Evolutionary conservation across 2,797 vertebrate genomes (phyloP), one percentile per base, ranked within the genome.

Genomic region (Echiichthys vipera): DNA sequence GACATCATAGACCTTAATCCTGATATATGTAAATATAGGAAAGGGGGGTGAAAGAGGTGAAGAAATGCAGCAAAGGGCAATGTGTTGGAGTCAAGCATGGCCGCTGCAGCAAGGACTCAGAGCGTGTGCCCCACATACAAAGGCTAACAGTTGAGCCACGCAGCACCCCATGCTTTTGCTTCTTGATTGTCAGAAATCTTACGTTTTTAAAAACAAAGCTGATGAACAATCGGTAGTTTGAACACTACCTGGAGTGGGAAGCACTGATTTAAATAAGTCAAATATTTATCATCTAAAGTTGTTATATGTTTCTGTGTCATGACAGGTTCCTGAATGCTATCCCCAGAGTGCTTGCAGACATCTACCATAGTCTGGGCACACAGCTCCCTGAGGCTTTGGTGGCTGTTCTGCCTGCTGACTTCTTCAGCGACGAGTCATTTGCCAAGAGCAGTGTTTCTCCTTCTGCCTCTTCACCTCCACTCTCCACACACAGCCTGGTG

Each of bases 401-500:
- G 34, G 92, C 92, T 3, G 89, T 95, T 65, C 94, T 99, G 74
- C 98, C 98, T 24, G 58, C 94, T 20, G 97, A 97, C 79, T 97
- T 98, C 91, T 96, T 98, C 88, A 97, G 97, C 15, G 98, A 99
- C 34, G 97, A 99, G 29, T 98, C 97, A 0, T 7, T 97, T 55
- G 84, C 93, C 47, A 94, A 95, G 72, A 95, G 96, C 71, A 95
- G 95, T 46, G 84, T 92, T 67, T 96, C 95, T 29, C 93, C 96
- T 2, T 87, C 88, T 1, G 67, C 45, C 15, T 82, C 89, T 64
- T 94, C 93, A 0, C 71, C 86, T 4, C 36, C 87, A 0, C 40
- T 89, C 0, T 95, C 95, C 7, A 47, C 92, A 51, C 88, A 85
- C 8, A 86, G 85, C 2, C n/a, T 90, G 37, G 58, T 71, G 47